phyloP scores from a whole-genome alignment of 1,140 invertebrate genomes.

The Cataglyphis hispanica region DNA sequence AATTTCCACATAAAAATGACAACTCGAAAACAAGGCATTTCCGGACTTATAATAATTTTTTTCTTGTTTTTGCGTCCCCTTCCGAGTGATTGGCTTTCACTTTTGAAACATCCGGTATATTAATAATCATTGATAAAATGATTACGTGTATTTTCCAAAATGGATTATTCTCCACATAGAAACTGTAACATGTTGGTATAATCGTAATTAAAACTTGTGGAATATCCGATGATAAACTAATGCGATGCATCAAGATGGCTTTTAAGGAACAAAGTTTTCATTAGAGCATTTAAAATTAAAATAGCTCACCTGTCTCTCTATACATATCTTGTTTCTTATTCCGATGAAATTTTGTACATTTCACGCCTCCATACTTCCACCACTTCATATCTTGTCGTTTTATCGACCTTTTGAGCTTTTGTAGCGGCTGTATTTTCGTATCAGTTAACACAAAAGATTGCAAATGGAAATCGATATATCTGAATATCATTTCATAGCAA shows the following conservation, averaged over 20 bases:
- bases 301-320: conserved; percentile 39
- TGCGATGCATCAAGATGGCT: conserved; percentile 47
- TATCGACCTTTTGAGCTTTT: conserved; percentile 31
- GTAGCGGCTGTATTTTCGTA: conserved; percentile 47
- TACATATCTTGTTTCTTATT: conserved; percentile 49
- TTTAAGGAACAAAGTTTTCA: conserved; percentile 75
- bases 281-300: conserved; percentile 74
- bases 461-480: conserved; percentile 9
- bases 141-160: not conserved
- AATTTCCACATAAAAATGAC: too few species aligned
- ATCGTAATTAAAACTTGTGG: conserved; percentile 15
- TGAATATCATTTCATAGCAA: conserved; percentile 58
- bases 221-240: conserved; percentile 53
- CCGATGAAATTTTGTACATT: not conserved
- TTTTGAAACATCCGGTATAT: too few species aligned
- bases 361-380: not conserved
- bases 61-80: too few species aligned
- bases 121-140: conserved; percentile 1
- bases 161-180: not conserved
- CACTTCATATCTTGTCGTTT: conserved; percentile 33
- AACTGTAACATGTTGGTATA: conserved; percentile 1
- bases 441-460: not conserved
- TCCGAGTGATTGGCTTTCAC: too few species aligned
- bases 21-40: too few species aligned
- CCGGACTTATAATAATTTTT: too few species aligned